Percentiles rank a stretch among this genome's conserved stretches.
These are phyloP conservation scores for Drosophila mayaguana DNA, from an alignment of 2,888 invertebrate species.

Conservation along the genomic window DNA sequence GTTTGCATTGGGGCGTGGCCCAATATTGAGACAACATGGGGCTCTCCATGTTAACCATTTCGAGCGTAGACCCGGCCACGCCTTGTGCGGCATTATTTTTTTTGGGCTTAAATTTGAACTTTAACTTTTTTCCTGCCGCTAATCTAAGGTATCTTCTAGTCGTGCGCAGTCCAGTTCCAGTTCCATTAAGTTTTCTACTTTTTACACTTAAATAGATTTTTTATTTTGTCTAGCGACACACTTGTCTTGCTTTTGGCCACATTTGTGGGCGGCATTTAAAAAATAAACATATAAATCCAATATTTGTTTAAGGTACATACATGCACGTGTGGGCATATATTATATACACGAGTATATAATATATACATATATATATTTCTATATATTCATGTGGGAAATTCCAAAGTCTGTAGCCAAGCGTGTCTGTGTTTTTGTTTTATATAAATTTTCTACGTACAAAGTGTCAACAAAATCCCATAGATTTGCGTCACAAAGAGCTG, in stretches of 20 bases:
- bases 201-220: neutral
- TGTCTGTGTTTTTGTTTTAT: constrained; percentile 24
- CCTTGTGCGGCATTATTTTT: constrained; percentile 31
- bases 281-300: constrained; percentile 9
- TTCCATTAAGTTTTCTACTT: neutral
- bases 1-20: constrained; percentile 49
- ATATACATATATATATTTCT: neutral
- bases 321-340: constrained; percentile 5
- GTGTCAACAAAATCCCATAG: constrained; percentile 46
- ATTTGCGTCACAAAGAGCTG: constrained; percentile 53
- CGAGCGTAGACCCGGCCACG: constrained; percentile 27
- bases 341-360: neutral
- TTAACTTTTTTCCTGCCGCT: neutral
- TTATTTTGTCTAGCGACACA: neutral
- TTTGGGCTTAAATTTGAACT: constrained; percentile 1
- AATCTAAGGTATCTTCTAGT: neutral
- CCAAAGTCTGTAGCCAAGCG: constrained; percentile 26
- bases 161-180: neutral
- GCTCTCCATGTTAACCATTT: constrained; percentile 33
- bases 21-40: constrained; percentile 39
- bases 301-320: constrained; percentile 11
- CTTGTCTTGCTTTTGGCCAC: constrained; percentile 13
- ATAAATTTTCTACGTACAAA: constrained; percentile 27
- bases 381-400: constrained; percentile 14
- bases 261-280: constrained; percentile 18